Conservation (phyloP, 2,113 vertebrate species). For the Chionomys nivalis region DNA sequence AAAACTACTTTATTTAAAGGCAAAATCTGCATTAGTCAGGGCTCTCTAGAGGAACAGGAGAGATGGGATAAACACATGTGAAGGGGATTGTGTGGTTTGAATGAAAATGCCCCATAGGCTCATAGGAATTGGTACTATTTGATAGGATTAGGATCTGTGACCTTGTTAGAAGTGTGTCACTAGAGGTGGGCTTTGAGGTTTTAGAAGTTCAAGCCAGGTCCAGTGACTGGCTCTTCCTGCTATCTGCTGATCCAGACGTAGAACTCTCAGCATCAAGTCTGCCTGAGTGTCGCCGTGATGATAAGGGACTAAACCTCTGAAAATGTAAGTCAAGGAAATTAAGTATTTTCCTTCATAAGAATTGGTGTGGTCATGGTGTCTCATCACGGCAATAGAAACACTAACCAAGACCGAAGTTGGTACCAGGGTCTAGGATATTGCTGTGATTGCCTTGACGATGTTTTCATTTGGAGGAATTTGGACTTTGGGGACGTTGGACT, state of each 20-base stretch:
- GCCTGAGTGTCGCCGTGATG: not conserved
- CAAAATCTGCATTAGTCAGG: not conserved
- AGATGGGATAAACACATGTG: not conserved
- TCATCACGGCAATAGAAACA: not conserved
- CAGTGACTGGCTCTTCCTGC: not conserved
- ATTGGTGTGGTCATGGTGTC: not conserved
- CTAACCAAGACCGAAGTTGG: not conserved
- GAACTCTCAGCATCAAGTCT: not conserved
- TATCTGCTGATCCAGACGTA: not conserved
- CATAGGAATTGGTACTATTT: not conserved
- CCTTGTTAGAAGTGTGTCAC: not conserved
- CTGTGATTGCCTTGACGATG: not conserved
- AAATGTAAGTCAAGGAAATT: not conserved
- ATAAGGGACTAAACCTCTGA: not conserved
- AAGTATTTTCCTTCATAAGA: not conserved
- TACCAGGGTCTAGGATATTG: not conserved
- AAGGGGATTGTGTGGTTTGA: not conserved
- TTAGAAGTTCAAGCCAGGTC: not conserved
- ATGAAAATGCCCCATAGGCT: not conserved
- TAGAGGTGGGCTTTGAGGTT: not conserved
- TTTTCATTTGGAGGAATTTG: not conserved
- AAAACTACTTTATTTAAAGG: conserved; percentile 16
- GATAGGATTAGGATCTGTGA: not conserved
- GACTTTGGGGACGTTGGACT: not conserved
- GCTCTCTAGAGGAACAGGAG: not conserved